Evolutionary conservation across 2,113 vertebrate species (phyloP).

Genomic region (Etheostoma cragini): DNA sequence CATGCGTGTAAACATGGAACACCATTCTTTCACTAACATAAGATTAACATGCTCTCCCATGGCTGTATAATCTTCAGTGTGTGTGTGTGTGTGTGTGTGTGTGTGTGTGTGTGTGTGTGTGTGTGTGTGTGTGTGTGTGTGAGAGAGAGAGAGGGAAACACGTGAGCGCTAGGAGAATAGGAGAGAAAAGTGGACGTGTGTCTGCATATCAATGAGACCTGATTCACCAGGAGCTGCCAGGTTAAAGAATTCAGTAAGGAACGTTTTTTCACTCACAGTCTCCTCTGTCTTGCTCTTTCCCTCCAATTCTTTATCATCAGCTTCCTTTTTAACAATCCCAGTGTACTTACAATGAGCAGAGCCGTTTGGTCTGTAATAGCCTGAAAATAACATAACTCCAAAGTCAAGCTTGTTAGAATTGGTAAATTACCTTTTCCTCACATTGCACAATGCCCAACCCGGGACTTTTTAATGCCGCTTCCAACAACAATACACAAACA

Average conservation of each 20-base stretch:
- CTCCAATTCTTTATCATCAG: constrained; percentile 47
- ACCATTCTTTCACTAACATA: constrained; percentile 23
- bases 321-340: constrained; percentile 47
- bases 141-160: constrained; percentile 6
- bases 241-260: constrained; percentile 44
- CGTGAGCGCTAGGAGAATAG: constrained; percentile 1
- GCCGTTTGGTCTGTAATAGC: constrained; percentile 52
- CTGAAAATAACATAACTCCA: constrained; percentile 64
- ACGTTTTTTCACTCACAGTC: constrained; percentile 39
- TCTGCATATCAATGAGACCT: constrained; percentile 73
- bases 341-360: constrained; percentile 53
- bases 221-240: constrained; percentile 50
- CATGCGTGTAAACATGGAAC: constrained; percentile 18
- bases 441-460: constrained; percentile 51
- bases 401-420: constrained; percentile 71
- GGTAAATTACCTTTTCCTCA: constrained; percentile 72
- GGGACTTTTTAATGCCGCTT: constrained; percentile 61
- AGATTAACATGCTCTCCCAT: constrained; percentile 56
- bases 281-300: constrained; percentile 25
- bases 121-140: too few relatives aligned
- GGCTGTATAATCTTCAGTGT: constrained; percentile 44
- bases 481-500: constrained; percentile 66
- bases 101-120: too few relatives aligned
- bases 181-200: constrained; percentile 43
- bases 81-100: constrained; percentile 16